These are phyloP conservation scores for Eriosoma lanigerum DNA, from an alignment of 1,140 invertebrate genomes.

Conservation along the genomic window DNA sequence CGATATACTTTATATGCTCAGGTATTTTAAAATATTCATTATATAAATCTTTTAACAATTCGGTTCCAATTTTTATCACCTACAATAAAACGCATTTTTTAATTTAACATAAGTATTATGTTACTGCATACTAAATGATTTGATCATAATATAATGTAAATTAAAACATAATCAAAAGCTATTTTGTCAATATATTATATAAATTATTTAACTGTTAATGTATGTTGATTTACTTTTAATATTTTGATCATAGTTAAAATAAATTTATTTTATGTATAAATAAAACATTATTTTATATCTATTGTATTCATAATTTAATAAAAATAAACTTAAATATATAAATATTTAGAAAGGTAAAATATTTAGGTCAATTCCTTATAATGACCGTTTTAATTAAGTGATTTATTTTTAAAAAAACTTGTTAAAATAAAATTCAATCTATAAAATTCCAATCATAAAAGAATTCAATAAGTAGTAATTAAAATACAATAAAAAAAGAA, in stretches of 20 bases:
- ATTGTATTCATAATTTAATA: neutral
- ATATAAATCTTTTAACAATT: neutral
- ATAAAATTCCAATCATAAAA: neutral
- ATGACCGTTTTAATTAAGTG: neutral
- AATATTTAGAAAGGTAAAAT: neutral
- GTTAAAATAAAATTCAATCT: neutral
- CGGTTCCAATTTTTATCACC: neutral
- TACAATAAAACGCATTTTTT: neutral
- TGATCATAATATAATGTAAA: neutral
- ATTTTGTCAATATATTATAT: neutral
- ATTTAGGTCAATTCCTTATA: neutral
- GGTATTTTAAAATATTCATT: constrained; percentile 57
- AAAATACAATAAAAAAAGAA: neutral
- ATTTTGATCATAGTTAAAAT: neutral
- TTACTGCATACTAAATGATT: too few relatives aligned
- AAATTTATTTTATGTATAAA: neutral
- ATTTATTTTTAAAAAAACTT: neutral
- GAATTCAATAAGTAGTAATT: neutral
- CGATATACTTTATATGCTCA: constrained; percentile 67
- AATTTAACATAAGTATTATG: neutral
- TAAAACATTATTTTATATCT: neutral
- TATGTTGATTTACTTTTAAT: neutral
- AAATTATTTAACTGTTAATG: too few relatives aligned
- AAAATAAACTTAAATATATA: neutral
- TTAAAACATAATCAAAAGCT: neutral